Conservation (phyloP, 1,140 invertebrate species). For the Camponotus floridanus region DNA sequence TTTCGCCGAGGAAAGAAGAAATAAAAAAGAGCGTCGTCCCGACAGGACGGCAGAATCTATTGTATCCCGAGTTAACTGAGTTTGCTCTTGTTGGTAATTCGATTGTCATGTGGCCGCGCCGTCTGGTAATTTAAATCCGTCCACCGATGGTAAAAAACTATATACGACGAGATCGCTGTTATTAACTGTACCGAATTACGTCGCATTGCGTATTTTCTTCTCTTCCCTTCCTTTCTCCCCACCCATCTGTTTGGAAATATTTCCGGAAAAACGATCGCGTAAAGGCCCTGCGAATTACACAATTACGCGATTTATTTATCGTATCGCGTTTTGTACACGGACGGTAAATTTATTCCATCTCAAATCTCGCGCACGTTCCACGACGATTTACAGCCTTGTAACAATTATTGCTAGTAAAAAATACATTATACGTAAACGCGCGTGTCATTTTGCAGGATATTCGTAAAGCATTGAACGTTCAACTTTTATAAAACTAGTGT, state of each 20-base stretch:
- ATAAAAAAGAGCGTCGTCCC: slow-evolving; percentile 20
- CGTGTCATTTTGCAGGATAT: neutral
- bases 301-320: slow-evolving; percentile 48
- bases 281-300: slow-evolving; percentile 36
- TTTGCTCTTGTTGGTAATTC: slow-evolving; percentile 52
- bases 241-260: neutral
- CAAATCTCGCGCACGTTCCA: neutral
- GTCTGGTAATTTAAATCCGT: slow-evolving; percentile 51
- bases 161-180: slow-evolving; percentile 13
- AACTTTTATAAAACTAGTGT: neutral
- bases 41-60: slow-evolving; percentile 4
- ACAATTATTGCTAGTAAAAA: neutral
- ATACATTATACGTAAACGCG: neutral
- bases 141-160: neutral
- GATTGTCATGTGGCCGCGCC: slow-evolving; percentile 50
- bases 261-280: slow-evolving; percentile 33
- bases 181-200: slow-evolving; percentile 49
- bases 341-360: slow-evolving; percentile 37
- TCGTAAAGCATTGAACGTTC: no score
- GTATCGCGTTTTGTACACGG: neutral
- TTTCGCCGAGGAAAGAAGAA: slow-evolving; percentile 26
- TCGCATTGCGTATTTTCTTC: neutral
- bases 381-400: neutral
- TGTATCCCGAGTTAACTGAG: slow-evolving; percentile 57
- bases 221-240: no score